These are phyloP conservation scores for Eustalomyia histrio DNA, from an alignment of 2,888 invertebrate genomes.

Conservation along the genomic window DNA sequence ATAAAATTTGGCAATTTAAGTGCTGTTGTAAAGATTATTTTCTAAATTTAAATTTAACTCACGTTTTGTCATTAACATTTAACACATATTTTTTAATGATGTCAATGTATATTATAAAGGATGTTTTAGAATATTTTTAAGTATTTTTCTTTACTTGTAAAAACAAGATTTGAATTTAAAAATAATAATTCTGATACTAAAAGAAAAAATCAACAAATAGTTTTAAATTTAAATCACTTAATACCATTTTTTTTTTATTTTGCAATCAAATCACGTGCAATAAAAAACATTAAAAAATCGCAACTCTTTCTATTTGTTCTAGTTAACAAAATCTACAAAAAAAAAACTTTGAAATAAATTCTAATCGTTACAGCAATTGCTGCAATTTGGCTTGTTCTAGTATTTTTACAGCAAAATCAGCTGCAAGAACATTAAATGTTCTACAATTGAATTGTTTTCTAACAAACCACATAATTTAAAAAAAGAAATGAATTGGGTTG, in stretches of 20 bases:
- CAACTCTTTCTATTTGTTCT: conserved; percentile 17
- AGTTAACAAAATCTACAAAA: not conserved
- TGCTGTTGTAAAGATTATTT: no score
- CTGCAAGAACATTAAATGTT: no score
- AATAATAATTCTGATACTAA: not conserved
- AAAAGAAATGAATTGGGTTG: no score
- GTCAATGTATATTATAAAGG: not conserved
- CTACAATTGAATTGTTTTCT: no score
- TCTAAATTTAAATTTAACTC: conserved; percentile 2
- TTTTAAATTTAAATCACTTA: conserved; percentile 25
- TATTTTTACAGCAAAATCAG: no score
- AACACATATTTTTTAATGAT: conserved; percentile 33
- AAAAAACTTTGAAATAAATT: conserved; percentile 55
- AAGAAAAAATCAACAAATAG: not conserved
- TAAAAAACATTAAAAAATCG: not conserved
- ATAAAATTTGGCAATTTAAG: no score
- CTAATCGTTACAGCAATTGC: conserved; percentile 49
- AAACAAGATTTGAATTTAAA: not conserved
- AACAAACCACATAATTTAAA: no score
- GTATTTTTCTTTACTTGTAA: not conserved
- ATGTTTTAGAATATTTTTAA: not conserved
- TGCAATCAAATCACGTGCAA: conserved; percentile 54
- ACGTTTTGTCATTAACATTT: conserved; percentile 41
- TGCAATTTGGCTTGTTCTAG: conserved; percentile 31
- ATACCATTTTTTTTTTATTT: not conserved